Conservation (phyloP, 2,113 vertebrate species). For the Callithrix jacchus region DNA sequence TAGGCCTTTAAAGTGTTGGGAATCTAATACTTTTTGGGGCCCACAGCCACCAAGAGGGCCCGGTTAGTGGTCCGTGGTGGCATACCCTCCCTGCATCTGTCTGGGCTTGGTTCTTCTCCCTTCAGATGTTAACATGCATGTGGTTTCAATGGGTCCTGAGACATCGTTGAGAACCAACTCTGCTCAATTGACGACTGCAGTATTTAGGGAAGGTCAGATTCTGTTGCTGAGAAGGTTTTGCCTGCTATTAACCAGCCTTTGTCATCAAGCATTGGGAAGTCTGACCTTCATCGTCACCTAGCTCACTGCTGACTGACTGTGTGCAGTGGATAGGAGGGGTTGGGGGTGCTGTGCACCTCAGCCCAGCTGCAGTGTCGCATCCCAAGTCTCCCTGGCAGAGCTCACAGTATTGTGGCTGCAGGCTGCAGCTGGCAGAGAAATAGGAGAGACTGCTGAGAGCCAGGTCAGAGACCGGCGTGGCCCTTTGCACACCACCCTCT, state of each 20-base stretch:
- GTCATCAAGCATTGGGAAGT: not conserved
- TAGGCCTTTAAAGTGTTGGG: not conserved
- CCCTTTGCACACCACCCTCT: not conserved
- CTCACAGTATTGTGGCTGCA: not conserved
- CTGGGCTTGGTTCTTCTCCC: not conserved
- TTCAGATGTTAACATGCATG: not conserved
- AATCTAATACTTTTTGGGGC: too few relatives aligned
- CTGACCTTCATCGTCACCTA: not conserved
- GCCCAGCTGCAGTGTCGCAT: not conserved
- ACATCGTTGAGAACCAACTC: not conserved
- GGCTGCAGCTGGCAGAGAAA: not conserved
- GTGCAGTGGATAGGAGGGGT: not conserved
- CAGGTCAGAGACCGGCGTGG: not conserved
- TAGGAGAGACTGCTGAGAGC: not conserved
- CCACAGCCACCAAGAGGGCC: not conserved
- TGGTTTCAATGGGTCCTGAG: not conserved
- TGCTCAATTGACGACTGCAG: not conserved
- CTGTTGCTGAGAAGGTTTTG: not conserved
- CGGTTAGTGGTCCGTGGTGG: not conserved
- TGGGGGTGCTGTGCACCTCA: not conserved
- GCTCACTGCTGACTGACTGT: not conserved
- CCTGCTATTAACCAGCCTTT: not conserved
- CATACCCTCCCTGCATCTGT: not conserved
- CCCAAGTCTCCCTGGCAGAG: not conserved
- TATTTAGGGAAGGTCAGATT: not conserved